These are phyloP conservation scores for Diadumene lineata DNA, from an alignment of 92 coral and sea anemone genomes.

Conservation along the genomic window DNA sequence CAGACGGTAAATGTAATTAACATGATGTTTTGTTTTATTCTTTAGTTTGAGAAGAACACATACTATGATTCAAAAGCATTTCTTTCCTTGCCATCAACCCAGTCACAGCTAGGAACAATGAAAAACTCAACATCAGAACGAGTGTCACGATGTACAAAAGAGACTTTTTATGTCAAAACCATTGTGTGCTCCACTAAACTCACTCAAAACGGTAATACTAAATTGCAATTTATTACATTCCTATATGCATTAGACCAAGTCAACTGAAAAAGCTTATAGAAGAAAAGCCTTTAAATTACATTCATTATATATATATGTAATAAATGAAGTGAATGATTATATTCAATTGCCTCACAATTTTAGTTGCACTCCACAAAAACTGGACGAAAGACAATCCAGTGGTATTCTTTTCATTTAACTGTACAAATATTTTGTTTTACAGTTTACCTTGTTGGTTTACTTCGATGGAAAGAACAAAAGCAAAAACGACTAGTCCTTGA, in stretches of 20 bases:
- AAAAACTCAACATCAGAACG: constrained; percentile 55
- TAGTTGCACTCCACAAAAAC: no score
- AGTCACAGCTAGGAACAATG: constrained; percentile 51
- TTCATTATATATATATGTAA: no score
- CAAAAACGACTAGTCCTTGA: constrained; percentile 70
- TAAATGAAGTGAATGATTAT: no score
- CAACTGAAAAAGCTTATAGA: no score
- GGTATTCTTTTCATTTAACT: neutral
- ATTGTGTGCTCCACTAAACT: constrained; percentile 91
- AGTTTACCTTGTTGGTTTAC: constrained; percentile 94
- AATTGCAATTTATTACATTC: neutral
- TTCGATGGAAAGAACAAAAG: constrained; percentile 83
- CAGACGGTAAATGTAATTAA: neutral
- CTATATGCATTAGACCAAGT: no score
- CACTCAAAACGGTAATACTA: constrained; percentile 83
- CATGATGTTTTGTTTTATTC: neutral
- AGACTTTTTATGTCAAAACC: constrained; percentile 72
- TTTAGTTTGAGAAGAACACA: constrained; percentile 66
- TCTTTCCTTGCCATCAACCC: constrained; percentile 66
- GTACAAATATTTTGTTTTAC: neutral
- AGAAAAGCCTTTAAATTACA: no score
- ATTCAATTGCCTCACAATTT: no score
- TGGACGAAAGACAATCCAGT: no score
- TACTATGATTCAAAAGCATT: constrained; percentile 85
- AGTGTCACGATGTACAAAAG: constrained; percentile 72